Evolutionary conservation across 2,888 invertebrate genomes (phyloP).

Genomic region (Catocala fraxini): DNA sequence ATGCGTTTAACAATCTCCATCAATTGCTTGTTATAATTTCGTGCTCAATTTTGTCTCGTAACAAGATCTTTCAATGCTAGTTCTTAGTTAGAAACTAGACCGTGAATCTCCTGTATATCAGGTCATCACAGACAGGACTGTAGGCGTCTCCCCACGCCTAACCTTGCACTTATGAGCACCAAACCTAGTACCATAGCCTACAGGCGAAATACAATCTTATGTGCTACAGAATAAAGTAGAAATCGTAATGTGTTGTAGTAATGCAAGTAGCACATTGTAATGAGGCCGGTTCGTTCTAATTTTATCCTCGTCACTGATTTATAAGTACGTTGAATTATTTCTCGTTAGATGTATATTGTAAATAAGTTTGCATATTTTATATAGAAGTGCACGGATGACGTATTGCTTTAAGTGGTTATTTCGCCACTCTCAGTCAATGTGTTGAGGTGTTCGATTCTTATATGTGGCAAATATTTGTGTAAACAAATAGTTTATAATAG

Average conservation of each 20-base stretch:
- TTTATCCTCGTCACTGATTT: slow-evolving; percentile 31
- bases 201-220: slow-evolving; percentile 17
- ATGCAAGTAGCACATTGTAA: slow-evolving; percentile 10
- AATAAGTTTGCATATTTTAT: no score
- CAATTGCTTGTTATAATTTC: no score
- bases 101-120: slow-evolving; percentile 26
- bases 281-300: slow-evolving; percentile 44
- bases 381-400: no score
- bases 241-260: background rate
- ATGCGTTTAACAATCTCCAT: no score
- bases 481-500: no score
- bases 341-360: background rate
- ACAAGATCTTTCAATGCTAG: no score
- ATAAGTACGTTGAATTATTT: slow-evolving; percentile 16
- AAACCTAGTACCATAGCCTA: slow-evolving; percentile 9
- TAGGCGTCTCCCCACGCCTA: slow-evolving; percentile 37
- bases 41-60: no score
- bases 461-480: no score
- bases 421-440: no score
- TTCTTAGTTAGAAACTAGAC: slow-evolving; percentile 7
- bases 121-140: slow-evolving; percentile 29
- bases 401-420: no score
- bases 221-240: background rate
- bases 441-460: no score
- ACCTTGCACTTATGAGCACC: slow-evolving; percentile 40